These are phyloP conservation scores for Troides aeacus DNA, from an alignment of 2,888 invertebrate genomes.

Conservation along the genomic window DNA sequence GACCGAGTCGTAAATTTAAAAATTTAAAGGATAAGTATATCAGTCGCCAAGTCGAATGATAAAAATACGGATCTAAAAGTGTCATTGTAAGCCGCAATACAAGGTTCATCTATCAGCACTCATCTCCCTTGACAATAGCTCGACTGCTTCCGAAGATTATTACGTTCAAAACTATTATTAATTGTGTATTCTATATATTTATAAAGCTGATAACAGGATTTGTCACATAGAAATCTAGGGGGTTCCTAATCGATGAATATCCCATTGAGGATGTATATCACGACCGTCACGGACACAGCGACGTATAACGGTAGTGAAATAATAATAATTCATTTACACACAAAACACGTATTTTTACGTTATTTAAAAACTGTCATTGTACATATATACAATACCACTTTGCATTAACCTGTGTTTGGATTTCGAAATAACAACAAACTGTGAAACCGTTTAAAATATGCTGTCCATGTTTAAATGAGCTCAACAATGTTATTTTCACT, in stretches of 20 bases:
- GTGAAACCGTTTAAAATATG: too few species aligned
- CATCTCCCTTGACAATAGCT: background rate
- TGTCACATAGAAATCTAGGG: background rate
- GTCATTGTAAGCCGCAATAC: constrained; percentile 4
- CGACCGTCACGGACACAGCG: background rate
- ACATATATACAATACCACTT: background rate
- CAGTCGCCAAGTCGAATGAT: constrained; percentile 9
- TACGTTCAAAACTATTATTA: background rate
- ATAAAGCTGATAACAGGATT: background rate
- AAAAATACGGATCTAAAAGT: constrained; percentile 10
- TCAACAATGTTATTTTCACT: too few species aligned
- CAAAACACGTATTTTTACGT: background rate
- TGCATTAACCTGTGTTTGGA: too few species aligned
- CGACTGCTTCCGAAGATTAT: background rate
- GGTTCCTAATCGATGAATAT: background rate
- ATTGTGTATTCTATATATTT: background rate
- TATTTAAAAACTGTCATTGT: background rate
- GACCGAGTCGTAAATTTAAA: background rate
- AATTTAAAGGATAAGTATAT: constrained; percentile 2
- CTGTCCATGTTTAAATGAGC: too few species aligned
- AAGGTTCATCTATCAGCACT: constrained; percentile 22
- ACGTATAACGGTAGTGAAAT: background rate
- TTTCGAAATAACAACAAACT: too few species aligned
- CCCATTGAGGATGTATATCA: background rate
- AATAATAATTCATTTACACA: background rate